Evolutionary conservation across 1,140 invertebrate species (phyloP), one percentile per base, ranked within the genome.

Genomic region (Orius insidiosus): DNA sequence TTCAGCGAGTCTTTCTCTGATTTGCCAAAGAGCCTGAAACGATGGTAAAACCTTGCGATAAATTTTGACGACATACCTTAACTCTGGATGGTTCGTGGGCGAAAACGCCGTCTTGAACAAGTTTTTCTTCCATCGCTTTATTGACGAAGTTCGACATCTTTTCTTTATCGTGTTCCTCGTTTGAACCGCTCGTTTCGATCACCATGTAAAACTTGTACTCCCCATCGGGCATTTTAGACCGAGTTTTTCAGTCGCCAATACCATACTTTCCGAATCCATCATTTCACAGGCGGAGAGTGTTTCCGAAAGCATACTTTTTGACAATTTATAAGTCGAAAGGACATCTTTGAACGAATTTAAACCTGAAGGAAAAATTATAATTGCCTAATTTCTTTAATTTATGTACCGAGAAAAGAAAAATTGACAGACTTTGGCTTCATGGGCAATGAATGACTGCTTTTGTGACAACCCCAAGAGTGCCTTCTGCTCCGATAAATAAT

Each of bases 251-350:
- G 65, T 66, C 1, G 75, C 72, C 38, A 71, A 66, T 5, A 68
- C 63, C 53, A 89, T 60, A 0, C 81, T 72, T 11, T 58, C 51
- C 15, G 66, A 64, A 61, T 97, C 92, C 46, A 95, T 82, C 64
- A 96, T 76, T 67, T 97, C 92, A 65, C 85, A 94, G 0, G 92
- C 87, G 16, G 90, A 94, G n/a, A n/a, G 62, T 50, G 94, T 85
- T 67, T 95, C 90, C 2, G 76, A 79, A 2, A 97, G 64, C 44
- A 79, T 72, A 2, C 58, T 59, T 60, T 80, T 85, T 0, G 84
- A 80, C 49, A 71, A 64, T 52, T 72, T 70, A 55, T 79, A 84
- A 1, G 81, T 74, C 53, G 78, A 65, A 3, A 96, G 62, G 5
- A 92, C 76, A 52, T 76, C 69, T 15, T 84, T 71, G 60, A 88